These are phyloP conservation scores for Seriola aureovittata DNA, from an alignment of 2,113 vertebrate genomes.

Conservation along the genomic window DNA sequence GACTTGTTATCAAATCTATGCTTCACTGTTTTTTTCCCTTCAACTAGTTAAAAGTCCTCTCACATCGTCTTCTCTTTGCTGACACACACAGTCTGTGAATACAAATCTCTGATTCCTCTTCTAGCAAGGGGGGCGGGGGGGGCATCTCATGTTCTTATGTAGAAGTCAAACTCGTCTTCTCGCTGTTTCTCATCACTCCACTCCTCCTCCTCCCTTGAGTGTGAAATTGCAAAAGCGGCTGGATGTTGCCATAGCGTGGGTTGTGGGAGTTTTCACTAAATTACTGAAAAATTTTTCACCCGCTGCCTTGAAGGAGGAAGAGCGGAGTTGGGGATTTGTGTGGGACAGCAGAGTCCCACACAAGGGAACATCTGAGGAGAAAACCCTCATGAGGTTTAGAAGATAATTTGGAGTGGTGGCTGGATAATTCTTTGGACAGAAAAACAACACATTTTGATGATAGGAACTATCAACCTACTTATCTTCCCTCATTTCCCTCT, in stretches of 20 bases:
- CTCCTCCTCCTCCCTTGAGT: conserved; percentile 37
- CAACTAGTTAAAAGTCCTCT: conserved; percentile 59
- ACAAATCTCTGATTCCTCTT: conserved; percentile 57
- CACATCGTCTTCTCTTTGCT: conserved; percentile 49
- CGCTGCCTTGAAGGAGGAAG: conserved; percentile 40
- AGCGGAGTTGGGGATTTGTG: conserved; percentile 14
- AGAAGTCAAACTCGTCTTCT: conserved; percentile 43
- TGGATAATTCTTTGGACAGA: conserved; percentile 23
- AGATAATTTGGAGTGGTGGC: not conserved
- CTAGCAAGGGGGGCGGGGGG: not conserved
- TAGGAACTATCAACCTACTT: not conserved
- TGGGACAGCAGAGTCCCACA: conserved; percentile 50
- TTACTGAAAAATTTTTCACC: conserved; percentile 23
- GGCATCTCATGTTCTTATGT: conserved; percentile 3
- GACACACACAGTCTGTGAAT: conserved; percentile 57
- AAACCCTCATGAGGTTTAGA: conserved; percentile 26
- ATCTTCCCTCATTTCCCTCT: not conserved
- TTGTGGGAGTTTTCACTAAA: conserved; percentile 58
- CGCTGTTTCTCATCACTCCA: conserved; percentile 33
- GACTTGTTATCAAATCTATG: conserved; percentile 40
- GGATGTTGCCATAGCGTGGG: conserved; percentile 50
- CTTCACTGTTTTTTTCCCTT: not conserved
- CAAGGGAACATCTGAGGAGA: conserved; percentile 37
- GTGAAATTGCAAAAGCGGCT: conserved; percentile 67
- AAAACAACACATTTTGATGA: not conserved